Base-by-base conservation (phyloP, 2,888 invertebrate genomes). In the Aricia artaxerxes region DNA sequence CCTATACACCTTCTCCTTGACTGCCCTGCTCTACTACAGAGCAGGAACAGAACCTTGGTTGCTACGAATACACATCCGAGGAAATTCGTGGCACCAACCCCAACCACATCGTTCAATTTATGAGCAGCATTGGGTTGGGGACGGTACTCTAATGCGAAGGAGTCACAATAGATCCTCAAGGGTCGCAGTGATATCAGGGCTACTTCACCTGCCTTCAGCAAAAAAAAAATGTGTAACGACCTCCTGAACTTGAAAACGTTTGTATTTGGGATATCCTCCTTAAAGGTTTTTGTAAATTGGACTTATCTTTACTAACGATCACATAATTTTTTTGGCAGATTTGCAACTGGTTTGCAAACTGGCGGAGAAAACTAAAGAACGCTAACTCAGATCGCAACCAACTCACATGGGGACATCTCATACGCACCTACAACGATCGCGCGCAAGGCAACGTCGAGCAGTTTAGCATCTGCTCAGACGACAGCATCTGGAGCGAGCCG, bases 301-400 rank as follows among this genome's bases (percentile, higher is more conserved):
- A 5, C 61, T 61, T 61, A 7, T 6, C 5, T 7, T 61, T 61
- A 61, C 7, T 61, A 24, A 61, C 7, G 24, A 64, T 11, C 11
- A 64, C 9, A 49, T 49, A 49, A 31, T 72, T 44, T 75, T 73
- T n/a, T 57, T 91, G 90, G 77, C 90, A 96, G 96, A 96, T 96
- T 80, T 96, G 96, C 85, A 97, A 97, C 89, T 97, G 97, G 97
- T 97, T 97, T 87, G 97, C 97, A n/a, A 97, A 97, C 86, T 97
- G 97, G 97, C 94, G 97, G 81, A 91, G 97, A 84, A 97, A 97
- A 88, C 90, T 97, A 80, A 97, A 97, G 90, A 97, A 97, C 87
- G 97, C 97, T 0, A 96, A 96, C 82, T 95, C 95, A 72, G 96
- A 97, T 85, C 95, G 96, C 77, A 95, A 96, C 81, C 95, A 96